A percentile compares a stretch with the other conserved stretches of the same genome.
These are phyloP conservation scores for Athetis lepigone DNA, from an alignment of 2,888 invertebrate species.

Conservation along the genomic window DNA sequence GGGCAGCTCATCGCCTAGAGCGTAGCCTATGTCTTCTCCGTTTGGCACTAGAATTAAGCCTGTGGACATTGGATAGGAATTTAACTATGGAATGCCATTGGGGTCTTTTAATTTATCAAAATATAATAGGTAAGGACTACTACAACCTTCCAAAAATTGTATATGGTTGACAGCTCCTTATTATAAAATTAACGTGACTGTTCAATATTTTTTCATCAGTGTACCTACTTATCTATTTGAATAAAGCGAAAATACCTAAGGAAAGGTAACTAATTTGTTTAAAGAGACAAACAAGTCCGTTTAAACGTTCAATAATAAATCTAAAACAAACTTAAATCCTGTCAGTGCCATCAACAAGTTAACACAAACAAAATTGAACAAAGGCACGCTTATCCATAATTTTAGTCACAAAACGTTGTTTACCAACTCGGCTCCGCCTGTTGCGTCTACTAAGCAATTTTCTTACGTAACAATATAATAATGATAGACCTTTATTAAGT, in stretches of 20 bases:
- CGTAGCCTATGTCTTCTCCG: slow-evolving; percentile 95
- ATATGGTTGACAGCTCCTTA: too few species aligned
- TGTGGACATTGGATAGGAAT: slow-evolving; percentile 69
- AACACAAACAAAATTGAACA: slow-evolving; percentile 5
- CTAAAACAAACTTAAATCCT: slow-evolving; percentile 3
- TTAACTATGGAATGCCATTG: not conserved
- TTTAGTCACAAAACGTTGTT: slow-evolving; percentile 22
- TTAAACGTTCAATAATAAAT: not conserved
- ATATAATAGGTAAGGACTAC: too few species aligned
- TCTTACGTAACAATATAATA: slow-evolving; percentile 26
- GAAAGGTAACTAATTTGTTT: not conserved
- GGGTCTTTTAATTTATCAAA: not conserved
- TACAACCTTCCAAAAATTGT: too few species aligned
- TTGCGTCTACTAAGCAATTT: slow-evolving; percentile 38
- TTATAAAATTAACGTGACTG: too few species aligned
- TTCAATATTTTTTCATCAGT: too few species aligned
- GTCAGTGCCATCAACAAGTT: slow-evolving; percentile 23
- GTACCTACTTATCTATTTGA: too few species aligned
- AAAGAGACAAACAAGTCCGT: not conserved
- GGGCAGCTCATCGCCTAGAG: slow-evolving; percentile 93
- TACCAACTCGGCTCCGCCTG: slow-evolving; percentile 29
- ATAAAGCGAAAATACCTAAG: not conserved
- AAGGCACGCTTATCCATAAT: slow-evolving; percentile 4
- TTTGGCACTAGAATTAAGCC: slow-evolving; percentile 97
- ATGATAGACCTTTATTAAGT: slow-evolving; percentile 25